Evolutionary conservation across 2,888 invertebrate genomes (phyloP), one percentile per base, ranked within the genome.

Genomic region (Agapostemon virescens): DNA sequence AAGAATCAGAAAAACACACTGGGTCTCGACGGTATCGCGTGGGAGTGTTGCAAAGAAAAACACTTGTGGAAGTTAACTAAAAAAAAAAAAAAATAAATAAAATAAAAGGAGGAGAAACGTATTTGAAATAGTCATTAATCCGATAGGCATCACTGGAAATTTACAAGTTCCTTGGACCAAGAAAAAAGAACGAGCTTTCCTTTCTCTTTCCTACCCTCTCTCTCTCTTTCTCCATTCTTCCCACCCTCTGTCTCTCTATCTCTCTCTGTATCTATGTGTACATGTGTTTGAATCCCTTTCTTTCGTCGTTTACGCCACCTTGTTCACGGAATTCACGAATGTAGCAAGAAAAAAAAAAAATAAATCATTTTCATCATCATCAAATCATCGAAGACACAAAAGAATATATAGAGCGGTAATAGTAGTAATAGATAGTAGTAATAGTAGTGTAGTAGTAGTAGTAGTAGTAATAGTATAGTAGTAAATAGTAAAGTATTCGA

Each of bases 341-440:
- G 40, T 80, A 80, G 74, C 52, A 88, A 87, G 88, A 79, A 79
- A 79, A 78, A 73, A 78, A 73, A 69, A 78, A 70, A 88, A 88
- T 38, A 20, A 67, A 67, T 63, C 36, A 63, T 61, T 33, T 30
- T 61, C 30, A 63, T 63, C 61, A 86, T 86, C 77, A 85, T 90
- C 86, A 83, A 88, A 89, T 90, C 87, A 90, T 90, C 90, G 88
- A 90, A 90, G 88, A 91, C 90, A 89, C 89, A 90, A 91, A 89
- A 63, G 63, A 90, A 90, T 84, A 85, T 69, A 81, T 82, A 85
- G n/a, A n/a, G 79, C 77, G 72, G 79, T 77, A 87, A 77, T 83
- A 87, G 84, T 87, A 89, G 84, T 84, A 86, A 84, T 79, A 84
- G 82, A 84, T 74, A 85, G 84, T 85, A 87, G 85, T 85, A 86